Evolutionary conservation across 2,888 invertebrate genomes (phyloP), one percentile per base, ranked within the genome.

Genomic region (Ennomos erosarius): DNA sequence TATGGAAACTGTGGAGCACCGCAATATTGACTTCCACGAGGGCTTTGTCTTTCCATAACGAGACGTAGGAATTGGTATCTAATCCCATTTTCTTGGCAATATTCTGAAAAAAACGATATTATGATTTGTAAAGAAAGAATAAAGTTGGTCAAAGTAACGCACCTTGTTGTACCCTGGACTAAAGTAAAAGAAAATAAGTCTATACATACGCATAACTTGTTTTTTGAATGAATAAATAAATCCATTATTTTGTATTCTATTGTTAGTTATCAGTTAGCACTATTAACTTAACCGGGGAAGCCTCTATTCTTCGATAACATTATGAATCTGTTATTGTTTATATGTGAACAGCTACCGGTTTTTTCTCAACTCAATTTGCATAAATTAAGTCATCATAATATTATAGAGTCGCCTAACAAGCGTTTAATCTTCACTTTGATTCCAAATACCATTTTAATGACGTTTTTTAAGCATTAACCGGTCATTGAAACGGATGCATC

Each of bases 1-100:
- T 93, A 89, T 98, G 95, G 71, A 95, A 99, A 75, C 98, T 98
- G 82, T 98, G 95, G 16, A 99, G 87, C 1, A 99, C 98, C 0
- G 99, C 98, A 40, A 98, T 91, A 79, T 99, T 99, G 13, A 97
- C 94, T 92, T 99, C 98, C 0, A 98, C 96, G 73, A 98, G 91
- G 0, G 98, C 98, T 79, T 96, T 95, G 85, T 99, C 99, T 82
- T 98, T 98, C 98, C 99, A 99, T 52, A 99, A 84, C 0, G 97
- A 96, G 1, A 96, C 95, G 6, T 95, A 94, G 1, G 97, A 96
- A 54, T 96, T 94, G 0, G 97, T 98, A 77, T 99, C 98, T 53
- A 98, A 88, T 0, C 96, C 97, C 97, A 99, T 97, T 74, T 94
- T 94, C 12, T 92, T 87, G 0, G 98, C 98, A 50, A 98, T 94